Percentiles rank a stretch among this genome's conserved stretches.
Conservation (phyloP, 92 coral and sea anemone genomes). For the Porites lobata region DNA sequence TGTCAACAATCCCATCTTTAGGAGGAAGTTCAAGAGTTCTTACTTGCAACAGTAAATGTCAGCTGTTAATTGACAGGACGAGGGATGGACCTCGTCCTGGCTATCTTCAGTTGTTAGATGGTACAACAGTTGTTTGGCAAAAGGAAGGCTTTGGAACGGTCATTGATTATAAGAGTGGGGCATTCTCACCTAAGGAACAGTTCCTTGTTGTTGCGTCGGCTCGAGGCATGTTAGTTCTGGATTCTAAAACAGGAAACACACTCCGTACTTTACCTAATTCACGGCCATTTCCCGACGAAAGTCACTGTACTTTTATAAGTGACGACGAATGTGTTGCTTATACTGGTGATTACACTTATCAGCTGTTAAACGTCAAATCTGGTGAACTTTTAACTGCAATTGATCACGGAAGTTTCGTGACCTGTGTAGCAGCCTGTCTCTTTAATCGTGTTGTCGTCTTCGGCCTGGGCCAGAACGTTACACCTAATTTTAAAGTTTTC, state of each 20-base stretch:
- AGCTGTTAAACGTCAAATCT: conserved; percentile 2
- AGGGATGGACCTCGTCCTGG: too few relatives aligned
- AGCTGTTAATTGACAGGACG: background rate
- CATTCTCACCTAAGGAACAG: conserved; percentile 9
- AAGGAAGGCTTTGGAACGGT: background rate
- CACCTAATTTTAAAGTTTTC: background rate
- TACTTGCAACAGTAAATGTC: conserved; percentile 25
- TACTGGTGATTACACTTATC: background rate
- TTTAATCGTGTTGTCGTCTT: conserved; percentile 4
- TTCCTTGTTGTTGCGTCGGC: background rate
- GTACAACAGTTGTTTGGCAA: background rate
- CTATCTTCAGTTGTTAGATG: background rate
- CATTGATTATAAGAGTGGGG: background rate
- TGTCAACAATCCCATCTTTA: background rate
- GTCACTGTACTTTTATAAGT: conserved; percentile 3
- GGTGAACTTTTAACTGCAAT: background rate
- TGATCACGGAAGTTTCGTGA: background rate
- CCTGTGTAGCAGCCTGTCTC: conserved; percentile 12
- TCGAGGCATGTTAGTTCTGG: background rate
- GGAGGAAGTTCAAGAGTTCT: background rate
- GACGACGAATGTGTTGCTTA: background rate
- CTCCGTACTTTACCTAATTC: background rate
- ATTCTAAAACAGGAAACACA: conserved; percentile 10
- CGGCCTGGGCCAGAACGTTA: background rate
- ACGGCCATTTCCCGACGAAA: too few relatives aligned